A percentile compares a stretch with the other conserved stretches of the same genome.
Conservation (phyloP, 2,797 vertebrate species). For the Anguilla megastoma region DNA sequence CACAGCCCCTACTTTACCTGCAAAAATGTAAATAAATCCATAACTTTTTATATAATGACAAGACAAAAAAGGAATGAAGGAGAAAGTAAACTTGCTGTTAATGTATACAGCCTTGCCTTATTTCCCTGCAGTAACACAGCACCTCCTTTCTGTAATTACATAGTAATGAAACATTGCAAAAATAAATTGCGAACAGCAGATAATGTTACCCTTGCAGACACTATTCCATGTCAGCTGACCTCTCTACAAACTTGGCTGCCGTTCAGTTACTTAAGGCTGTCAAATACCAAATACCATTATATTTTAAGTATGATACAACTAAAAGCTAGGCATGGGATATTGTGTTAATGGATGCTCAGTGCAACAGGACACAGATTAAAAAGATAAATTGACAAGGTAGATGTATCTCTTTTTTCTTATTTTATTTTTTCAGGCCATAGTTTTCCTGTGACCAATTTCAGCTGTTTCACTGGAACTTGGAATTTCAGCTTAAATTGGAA, state of each 20-base stretch:
- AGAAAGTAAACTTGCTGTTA: neutral
- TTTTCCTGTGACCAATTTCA: neutral
- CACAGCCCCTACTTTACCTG: neutral
- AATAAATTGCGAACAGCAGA: neutral
- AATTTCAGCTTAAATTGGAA: neutral
- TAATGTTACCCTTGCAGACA: neutral
- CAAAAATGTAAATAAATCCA: neutral
- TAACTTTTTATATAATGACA: neutral
- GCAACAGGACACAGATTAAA: neutral
- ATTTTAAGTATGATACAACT: neutral
- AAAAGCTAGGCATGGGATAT: neutral
- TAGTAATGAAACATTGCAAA: neutral
- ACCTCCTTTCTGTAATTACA: neutral
- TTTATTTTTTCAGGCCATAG: neutral
- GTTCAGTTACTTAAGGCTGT: neutral
- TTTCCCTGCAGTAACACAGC: neutral
- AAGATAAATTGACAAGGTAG: neutral
- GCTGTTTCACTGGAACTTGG: neutral
- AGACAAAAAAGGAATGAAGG: neutral
- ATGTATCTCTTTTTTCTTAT: neutral
- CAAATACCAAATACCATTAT: neutral
- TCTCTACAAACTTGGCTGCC: neutral
- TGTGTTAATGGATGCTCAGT: neutral
- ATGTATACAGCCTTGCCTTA: neutral
- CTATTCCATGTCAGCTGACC: neutral